Evolutionary conservation across 2,113 vertebrate genomes (phyloP), one percentile per base, ranked within the genome.

Genomic region (Upupa epops): DNA sequence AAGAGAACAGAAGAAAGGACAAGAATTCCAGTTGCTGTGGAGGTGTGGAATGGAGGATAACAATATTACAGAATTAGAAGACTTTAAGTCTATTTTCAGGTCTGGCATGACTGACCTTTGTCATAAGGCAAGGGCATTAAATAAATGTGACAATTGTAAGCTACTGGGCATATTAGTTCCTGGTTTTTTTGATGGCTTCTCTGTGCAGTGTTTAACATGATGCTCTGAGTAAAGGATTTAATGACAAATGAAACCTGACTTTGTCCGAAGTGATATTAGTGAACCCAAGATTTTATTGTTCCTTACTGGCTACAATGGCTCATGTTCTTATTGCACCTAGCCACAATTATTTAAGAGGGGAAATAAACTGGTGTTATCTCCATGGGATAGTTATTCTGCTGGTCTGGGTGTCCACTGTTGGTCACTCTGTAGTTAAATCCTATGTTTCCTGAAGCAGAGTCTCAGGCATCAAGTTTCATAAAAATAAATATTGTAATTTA

Each of bases 81-180:
- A 34, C 76, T 83, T 90, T 58, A 83, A 83, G 56, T 90, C 88
- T 89, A 32, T 90, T 96, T 96, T 76, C 86, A 86, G 88, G 37
- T 70, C 79, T 83, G 48, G 32, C 51, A 88, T 73, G 88, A 83
- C 64, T 70, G 79, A 88, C 60, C 72, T 17, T 76, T 69, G 83
- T 90, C 55, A 42, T 80, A 42, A 25, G 60, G 80, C 72, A 63
- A 74, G n/a, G 52, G 69, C 86, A 42, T 87, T 64, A 84, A 89
- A 84, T 64, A 92, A 87, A 46, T 72, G 59, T 83, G 86, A 90
- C 54, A 83, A 93, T 79, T 80, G 52, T 81, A 81, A 76, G 71
- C 36, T 64, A 13, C 52, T 80, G 37, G 48, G 37, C 94, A 92
- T 93, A 86, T 83, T 83, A 73, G 24, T n/a, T n/a, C n/a, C 70